Evolutionary conservation across 2,888 invertebrate genomes (phyloP).

Genomic region (Nysson spinosus): DNA sequence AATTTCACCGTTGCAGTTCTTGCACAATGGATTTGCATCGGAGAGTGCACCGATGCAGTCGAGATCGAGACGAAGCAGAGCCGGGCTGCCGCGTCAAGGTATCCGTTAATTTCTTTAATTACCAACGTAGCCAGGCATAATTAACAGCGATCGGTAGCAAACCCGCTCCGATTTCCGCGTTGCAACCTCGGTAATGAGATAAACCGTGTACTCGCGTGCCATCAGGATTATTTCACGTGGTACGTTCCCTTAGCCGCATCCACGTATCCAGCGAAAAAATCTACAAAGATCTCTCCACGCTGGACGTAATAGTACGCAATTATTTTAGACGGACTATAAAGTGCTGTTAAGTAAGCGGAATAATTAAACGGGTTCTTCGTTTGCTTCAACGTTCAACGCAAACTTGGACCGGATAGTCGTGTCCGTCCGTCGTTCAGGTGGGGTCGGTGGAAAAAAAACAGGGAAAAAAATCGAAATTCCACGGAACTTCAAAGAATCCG

Average conservation of each 20-base stretch:
- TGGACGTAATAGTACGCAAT: no score
- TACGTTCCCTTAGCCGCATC: no score
- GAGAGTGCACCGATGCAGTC: constrained; percentile 15
- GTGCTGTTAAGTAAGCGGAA: no score
- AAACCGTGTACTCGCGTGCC: constrained; percentile 31
- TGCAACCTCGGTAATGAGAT: constrained; percentile 59
- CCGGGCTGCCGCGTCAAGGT: constrained; percentile 28
- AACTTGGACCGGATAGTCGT: no score
- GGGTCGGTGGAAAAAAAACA: no score
- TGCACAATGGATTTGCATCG: constrained; percentile 67
- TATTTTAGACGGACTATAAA: no score
- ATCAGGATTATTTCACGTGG: no score
- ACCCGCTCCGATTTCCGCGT: constrained; percentile 63
- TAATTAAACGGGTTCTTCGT: no score
- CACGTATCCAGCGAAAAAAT: no score
- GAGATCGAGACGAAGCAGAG: constrained; percentile 17
- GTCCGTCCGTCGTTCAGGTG: no score
- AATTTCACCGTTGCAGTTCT: constrained; percentile 61
- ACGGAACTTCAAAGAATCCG: constrained; percentile 17
- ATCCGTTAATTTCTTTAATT: constrained; percentile 69
- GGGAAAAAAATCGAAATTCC: constrained; percentile 7
- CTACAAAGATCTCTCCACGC: no score
- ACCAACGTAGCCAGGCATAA: constrained; percentile 59
- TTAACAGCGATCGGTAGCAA: constrained; percentile 57
- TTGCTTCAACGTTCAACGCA: no score